Base-by-base conservation (phyloP, 1,140 invertebrate species). In the Geopemphigus sp. region DNA sequence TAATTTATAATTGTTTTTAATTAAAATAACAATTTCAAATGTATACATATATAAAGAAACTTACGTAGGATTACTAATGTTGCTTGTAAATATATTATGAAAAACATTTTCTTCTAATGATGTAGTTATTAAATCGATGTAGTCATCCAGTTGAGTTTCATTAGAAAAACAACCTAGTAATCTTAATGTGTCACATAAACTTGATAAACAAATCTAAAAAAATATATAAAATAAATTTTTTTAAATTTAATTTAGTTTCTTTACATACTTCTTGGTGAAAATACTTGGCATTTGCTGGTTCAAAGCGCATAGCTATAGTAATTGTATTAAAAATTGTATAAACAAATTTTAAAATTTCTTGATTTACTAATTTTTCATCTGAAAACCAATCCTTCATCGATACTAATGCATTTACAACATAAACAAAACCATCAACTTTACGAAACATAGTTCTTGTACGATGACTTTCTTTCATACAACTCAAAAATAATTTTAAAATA, bases 261-360 rank as follows among this genome's bases (percentile, higher is more conserved):
- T 6, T 15, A 63, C 22, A 84, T 85, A 95, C 93, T 89, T 99
- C 97, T 80, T 95, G 92, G 84, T 97, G 92, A 89, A 99, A 99
- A 87, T 97, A 97, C 85, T 98, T 98, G 0, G 97, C 97, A 88
- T 99, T 99, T 4, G 96, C 96, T 3, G 98, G 98, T 87, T 99
- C 98, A 86, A 97, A 99, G 83, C 98, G 88, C 97, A 99, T 99
- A 5, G 97, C 96, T 5, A 97, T 95, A 81, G 95, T 95, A 64
- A 99, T 90, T 0, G 96, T 98, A 84, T 96, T 95, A 86, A 98
- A 98, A 24, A 98, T 95, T 39, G 95, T 91, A 82, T 94, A 91
- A 80, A 99, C 86, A 53, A 96, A 84, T 53, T 90, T 88, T 56
- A 95, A 85, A 83, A 92, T 87, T 82, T 93, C 88, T 5, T 84